Percentiles rank a stretch among this genome's conserved stretches.
Evolutionary conservation across 2,797 vertebrate genomes (phyloP).

Genomic region (Centropyge bicolor): DNA sequence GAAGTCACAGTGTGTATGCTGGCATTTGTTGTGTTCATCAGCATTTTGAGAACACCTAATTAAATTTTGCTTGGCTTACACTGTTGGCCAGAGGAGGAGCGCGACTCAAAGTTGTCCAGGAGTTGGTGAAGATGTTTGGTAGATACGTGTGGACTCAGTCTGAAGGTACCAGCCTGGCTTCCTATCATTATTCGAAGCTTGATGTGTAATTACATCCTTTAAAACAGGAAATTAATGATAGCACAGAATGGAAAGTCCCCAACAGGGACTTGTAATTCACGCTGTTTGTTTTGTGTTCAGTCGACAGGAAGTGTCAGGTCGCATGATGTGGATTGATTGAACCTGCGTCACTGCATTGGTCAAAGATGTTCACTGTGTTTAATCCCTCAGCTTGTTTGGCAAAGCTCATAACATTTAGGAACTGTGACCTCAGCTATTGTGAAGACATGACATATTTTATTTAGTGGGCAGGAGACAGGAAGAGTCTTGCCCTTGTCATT

Average conservation of each 20-base stretch:
- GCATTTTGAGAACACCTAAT: constrained; percentile 25
- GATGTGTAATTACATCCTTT: constrained; percentile 24
- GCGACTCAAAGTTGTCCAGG: background rate
- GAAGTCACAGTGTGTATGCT: constrained; percentile 19
- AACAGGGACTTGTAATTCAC: constrained; percentile 10
- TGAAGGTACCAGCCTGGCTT: constrained; percentile 16
- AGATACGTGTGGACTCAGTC: constrained; percentile 10
- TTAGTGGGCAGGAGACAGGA: constrained; percentile 58
- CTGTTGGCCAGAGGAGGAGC: constrained; percentile 3
- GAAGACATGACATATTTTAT: constrained; percentile 67
- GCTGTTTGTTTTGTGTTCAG: background rate
- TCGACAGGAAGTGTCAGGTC: background rate
- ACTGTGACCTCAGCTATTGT: constrained; percentile 69
- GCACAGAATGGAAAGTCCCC: background rate
- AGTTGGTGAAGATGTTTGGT: background rate
- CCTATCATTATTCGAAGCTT: constrained; percentile 9
- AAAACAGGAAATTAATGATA: constrained; percentile 22
- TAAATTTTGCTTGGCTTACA: constrained; percentile 5
- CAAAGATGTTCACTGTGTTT: constrained; percentile 10
- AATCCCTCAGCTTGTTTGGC: constrained; percentile 40
- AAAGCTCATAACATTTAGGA: constrained; percentile 43
- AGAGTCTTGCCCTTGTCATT: constrained; percentile 64
- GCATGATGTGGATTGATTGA: background rate
- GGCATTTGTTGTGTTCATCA: constrained; percentile 24
- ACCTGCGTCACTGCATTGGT: background rate